These are phyloP conservation scores for Eilema caniola DNA, from an alignment of 2,888 invertebrate genomes.

Conservation along the genomic window DNA sequence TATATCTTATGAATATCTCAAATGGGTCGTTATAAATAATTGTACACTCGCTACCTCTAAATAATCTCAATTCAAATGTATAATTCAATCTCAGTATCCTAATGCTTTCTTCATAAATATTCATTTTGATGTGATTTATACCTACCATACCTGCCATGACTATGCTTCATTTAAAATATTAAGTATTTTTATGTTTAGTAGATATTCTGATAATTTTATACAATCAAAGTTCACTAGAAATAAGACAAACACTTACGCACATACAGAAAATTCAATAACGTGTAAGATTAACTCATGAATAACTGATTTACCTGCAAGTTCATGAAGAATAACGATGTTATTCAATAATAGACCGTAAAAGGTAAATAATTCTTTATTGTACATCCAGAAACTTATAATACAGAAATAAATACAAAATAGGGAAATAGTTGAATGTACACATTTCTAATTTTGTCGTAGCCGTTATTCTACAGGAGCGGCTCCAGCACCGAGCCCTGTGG, in stretches of 20 bases:
- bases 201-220: background rate
- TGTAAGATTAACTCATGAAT: background rate
- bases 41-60: background rate
- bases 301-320: background rate
- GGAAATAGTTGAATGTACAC: background rate
- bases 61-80: slow-evolving; percentile 6
- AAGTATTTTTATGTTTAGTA: background rate
- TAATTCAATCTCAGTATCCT: slow-evolving; percentile 1
- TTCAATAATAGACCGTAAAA: no score
- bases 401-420: background rate
- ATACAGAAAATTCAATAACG: no score
- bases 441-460: background rate
- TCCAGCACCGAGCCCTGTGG: no score
- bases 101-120: slow-evolving; percentile 4
- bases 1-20: background rate
- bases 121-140: background rate
- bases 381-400: background rate
- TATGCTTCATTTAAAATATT: background rate
- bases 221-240: background rate
- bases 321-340: background rate
- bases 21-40: background rate
- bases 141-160: background rate
- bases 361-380: no score
- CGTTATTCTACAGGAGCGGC: no score
- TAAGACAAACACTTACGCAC: background rate